These are phyloP conservation scores for Opisthograptis luteolata DNA, from an alignment of 2,888 invertebrate genomes.

Conservation along the genomic window DNA sequence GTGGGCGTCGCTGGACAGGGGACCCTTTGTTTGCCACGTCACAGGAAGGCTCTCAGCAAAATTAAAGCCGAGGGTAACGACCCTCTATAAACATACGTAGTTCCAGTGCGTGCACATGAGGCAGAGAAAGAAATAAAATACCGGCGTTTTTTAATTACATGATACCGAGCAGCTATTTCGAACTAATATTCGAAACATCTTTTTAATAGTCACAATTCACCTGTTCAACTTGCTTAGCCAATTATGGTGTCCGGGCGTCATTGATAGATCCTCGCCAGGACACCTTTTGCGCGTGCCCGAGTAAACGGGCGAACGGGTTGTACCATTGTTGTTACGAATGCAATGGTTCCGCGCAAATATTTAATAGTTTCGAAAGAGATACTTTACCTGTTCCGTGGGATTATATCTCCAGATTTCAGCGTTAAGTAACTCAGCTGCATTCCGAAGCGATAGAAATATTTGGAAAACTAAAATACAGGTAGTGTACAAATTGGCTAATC, in stretches of 20 bases:
- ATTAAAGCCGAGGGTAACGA: conserved; percentile 72
- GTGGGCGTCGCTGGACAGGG: conserved; percentile 73
- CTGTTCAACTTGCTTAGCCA: conserved; percentile 64
- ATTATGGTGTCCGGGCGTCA: conserved; percentile 62
- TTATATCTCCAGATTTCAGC: conserved; percentile 36
- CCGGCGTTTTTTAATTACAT: conserved; percentile 28
- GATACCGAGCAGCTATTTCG: conserved; percentile 32
- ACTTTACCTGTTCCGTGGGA: conserved; percentile 37
- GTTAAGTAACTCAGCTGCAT: conserved; percentile 37
- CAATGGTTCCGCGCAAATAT: conserved; percentile 34
- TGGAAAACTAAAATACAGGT: conserved; percentile 29
- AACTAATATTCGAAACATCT: conserved; percentile 44
- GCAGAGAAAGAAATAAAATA: conserved; percentile 28
- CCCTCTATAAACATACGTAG: conserved; percentile 52
- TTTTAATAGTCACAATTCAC: conserved; percentile 64
- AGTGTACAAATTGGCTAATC: conserved; percentile 20
- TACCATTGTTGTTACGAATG: conserved; percentile 25
- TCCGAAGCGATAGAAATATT: conserved; percentile 31
- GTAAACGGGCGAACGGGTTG: conserved; percentile 38
- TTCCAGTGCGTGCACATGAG: conserved; percentile 33
- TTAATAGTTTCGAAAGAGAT: conserved; percentile 35
- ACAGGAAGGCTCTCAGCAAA: conserved; percentile 78
- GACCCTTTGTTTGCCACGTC: conserved; percentile 78
- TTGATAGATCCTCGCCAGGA: conserved; percentile 64
- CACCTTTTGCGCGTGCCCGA: conserved; percentile 66